These are phyloP conservation scores for Lathronympha strigana DNA, from an alignment of 2,888 invertebrate genomes.

Conservation along the genomic window DNA sequence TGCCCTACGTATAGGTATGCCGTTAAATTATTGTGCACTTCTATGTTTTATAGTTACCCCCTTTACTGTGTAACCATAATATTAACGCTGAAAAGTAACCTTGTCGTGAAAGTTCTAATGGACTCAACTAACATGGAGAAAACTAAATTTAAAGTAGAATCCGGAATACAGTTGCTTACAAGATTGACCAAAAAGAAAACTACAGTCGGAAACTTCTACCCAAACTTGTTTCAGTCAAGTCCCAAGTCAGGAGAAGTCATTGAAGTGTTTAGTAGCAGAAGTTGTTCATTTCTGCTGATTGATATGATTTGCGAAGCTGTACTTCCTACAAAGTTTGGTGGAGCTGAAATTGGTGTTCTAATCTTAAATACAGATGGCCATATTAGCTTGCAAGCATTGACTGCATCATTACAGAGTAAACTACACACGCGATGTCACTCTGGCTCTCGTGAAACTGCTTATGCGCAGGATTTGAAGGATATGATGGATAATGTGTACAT, in stretches of 20 bases:
- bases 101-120: not conserved
- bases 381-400: conserved; percentile 58
- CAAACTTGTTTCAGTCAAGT: conserved; percentile 70
- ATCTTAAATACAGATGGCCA: conserved; percentile 75
- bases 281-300: conserved; percentile 56
- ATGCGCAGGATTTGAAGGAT: conserved; percentile 50
- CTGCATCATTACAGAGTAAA: conserved; percentile 53
- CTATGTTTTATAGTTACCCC: not conserved
- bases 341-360: conserved; percentile 62
- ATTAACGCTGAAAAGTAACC: not conserved
- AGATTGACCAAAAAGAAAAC: conserved; percentile 73
- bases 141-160: conserved; percentile 74
- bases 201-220: conserved; percentile 73
- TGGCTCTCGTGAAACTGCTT: conserved; percentile 39
- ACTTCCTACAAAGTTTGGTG: conserved; percentile 56
- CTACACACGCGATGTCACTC: conserved; percentile 40
- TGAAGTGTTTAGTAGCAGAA: conserved; percentile 64
- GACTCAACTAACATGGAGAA: conserved; percentile 42
- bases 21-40: not conserved
- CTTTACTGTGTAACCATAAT: not conserved
- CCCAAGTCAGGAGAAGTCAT: conserved; percentile 64
- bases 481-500: conserved; percentile 60
- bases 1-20: not conserved
- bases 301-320: conserved; percentile 70
- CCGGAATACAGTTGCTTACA: conserved; percentile 84